A percentile compares a stretch with the other conserved stretches of the same genome.
Evolutionary conservation across 2,888 invertebrate genomes (phyloP).

Genomic region (Drosophila yooni): DNA sequence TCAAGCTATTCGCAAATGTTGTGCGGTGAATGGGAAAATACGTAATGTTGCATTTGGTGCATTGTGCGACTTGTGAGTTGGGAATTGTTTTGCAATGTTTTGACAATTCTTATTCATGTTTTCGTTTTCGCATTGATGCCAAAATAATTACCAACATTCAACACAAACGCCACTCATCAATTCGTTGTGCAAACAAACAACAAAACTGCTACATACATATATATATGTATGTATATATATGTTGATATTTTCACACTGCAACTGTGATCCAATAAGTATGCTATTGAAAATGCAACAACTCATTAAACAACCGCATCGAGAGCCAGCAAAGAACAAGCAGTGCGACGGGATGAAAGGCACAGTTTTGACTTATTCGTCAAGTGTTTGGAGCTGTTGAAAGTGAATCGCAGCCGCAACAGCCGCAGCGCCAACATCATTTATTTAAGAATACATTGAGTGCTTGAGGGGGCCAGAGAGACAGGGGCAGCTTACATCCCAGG

Average conservation of each 20-base stretch:
- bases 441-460: slow-evolving; percentile 41
- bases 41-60: slow-evolving; percentile 11
- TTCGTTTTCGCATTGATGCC: slow-evolving; percentile 9
- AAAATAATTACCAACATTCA: slow-evolving; percentile 63
- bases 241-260: background rate
- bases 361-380: slow-evolving; percentile 57
- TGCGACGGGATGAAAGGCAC: background rate
- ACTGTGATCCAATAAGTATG: slow-evolving; percentile 38
- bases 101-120: slow-evolving; percentile 21
- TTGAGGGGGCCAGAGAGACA: background rate
- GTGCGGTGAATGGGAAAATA: slow-evolving; percentile 33
- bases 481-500: slow-evolving; percentile 28
- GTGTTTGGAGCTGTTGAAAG: slow-evolving; percentile 65
- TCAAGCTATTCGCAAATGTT: slow-evolving; percentile 55
- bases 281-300: slow-evolving; percentile 53
- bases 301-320: slow-evolving; percentile 61
- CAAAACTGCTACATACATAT: background rate
- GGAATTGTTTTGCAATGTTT: slow-evolving; percentile 34
- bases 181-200: slow-evolving; percentile 20
- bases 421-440: slow-evolving; percentile 74
- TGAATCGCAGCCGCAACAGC: slow-evolving; percentile 53
- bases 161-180: slow-evolving; percentile 35
- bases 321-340: background rate
- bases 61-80: slow-evolving; percentile 29
- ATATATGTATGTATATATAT: background rate